Percentiles rank a stretch among this genome's conserved stretches.
Conservation (phyloP, 2,797 vertebrate species). For the Nannoperca australis region DNA sequence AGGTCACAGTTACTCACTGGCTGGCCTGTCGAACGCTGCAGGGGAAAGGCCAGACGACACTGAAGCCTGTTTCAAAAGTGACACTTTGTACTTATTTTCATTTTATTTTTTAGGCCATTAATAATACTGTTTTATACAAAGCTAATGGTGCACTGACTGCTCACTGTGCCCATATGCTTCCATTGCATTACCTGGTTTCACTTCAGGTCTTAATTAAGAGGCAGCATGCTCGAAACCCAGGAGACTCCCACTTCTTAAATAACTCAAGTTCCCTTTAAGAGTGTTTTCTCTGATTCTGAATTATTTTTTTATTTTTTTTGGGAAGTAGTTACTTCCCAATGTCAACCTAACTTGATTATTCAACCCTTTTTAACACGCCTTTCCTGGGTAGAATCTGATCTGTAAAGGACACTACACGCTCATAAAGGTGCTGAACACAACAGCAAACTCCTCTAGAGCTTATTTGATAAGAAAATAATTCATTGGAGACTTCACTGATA, state of each 20-base stretch:
- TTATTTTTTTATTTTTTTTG: no score
- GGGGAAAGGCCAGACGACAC: background rate
- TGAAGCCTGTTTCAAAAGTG: conserved; percentile 11
- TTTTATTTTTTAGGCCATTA: no score
- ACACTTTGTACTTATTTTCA: no score
- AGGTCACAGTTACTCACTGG: background rate
- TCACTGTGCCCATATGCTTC: background rate
- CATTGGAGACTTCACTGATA: background rate
- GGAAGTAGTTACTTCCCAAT: no score
- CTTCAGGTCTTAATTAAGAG: conserved; percentile 49
- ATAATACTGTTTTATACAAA: background rate
- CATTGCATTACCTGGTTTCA: conserved; percentile 28
- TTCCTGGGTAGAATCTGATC: background rate
- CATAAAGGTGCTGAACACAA: background rate
- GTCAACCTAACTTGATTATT: background rate
- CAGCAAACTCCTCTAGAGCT: background rate
- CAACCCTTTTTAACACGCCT: background rate
- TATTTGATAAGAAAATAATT: background rate
- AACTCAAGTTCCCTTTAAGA: conserved; percentile 13
- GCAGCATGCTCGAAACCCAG: conserved; percentile 24
- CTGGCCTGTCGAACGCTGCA: background rate
- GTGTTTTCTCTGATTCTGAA: background rate
- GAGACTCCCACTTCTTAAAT: conserved; percentile 47
- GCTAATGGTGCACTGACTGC: background rate
- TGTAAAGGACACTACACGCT: background rate